Evolutionary conservation across 2,888 invertebrate genomes (phyloP).

Genomic region (Cheilosia scutellata): DNA sequence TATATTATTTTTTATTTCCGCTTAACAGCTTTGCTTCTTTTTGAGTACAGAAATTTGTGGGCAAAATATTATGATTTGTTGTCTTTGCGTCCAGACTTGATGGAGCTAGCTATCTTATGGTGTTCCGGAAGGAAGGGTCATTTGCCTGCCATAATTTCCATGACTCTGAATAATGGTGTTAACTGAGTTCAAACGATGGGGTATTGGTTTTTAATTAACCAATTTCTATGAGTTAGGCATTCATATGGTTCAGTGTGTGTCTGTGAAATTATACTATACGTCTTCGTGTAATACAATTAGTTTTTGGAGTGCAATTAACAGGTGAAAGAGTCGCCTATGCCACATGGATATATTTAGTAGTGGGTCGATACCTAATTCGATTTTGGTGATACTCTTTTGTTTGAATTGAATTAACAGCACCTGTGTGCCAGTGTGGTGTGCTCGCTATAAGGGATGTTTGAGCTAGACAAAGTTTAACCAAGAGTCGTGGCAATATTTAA

Average conservation of each 20-base stretch:
- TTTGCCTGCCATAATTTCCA: not conserved
- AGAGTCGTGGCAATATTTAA: conserved; percentile 35
- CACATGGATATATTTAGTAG: conserved; percentile 44
- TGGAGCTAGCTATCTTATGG: conserved; percentile 55
- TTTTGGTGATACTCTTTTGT: conserved; percentile 51
- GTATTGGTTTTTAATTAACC: not conserved
- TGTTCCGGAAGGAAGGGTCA: not conserved
- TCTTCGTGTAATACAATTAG: conserved; percentile 27
- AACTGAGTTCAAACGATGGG: not conserved
- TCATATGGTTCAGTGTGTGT: not conserved
- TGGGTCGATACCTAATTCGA: conserved; percentile 34
- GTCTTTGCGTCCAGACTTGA: conserved; percentile 57
- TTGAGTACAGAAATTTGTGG: conserved; percentile 42
- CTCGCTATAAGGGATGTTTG: not conserved
- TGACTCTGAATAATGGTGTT: conserved; percentile 3
- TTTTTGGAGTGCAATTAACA: conserved; percentile 45
- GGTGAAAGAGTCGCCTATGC: conserved; percentile 24
- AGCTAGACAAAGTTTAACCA: conserved; percentile 18
- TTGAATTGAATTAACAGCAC: conserved; percentile 51
- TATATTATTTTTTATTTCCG: conserved; percentile 73
- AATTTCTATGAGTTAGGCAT: not conserved
- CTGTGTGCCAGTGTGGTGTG: conserved; percentile 27
- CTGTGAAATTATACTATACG: conserved; percentile 13
- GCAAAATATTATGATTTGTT: conserved; percentile 63
- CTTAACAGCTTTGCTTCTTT: conserved; percentile 53